Evolutionary conservation across 1,140 invertebrate species (phyloP).

Genomic region (Plodia interpunctella): DNA sequence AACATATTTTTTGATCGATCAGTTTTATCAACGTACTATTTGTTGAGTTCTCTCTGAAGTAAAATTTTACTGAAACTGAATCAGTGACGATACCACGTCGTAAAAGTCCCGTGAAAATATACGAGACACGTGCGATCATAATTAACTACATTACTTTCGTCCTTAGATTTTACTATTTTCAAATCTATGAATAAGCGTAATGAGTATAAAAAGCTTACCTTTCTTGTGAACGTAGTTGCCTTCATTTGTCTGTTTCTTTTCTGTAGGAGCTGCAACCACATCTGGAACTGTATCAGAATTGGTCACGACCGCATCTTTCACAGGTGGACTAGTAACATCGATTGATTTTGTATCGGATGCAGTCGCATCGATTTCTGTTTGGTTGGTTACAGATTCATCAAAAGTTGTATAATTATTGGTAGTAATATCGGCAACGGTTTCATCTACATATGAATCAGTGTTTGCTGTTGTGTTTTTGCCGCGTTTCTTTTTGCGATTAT

Average conservation of each 20-base stretch:
- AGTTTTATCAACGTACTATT: no score
- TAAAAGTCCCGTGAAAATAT: no score
- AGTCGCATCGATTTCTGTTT: conserved; percentile 8
- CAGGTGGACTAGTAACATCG: conserved; percentile 15
- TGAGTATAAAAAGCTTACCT: conserved; percentile 30
- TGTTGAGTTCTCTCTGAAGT: no score
- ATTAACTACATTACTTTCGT: no score
- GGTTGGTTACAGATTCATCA: background rate
- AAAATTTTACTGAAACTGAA: no score
- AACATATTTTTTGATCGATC: no score
- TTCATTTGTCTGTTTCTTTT: conserved; percentile 42
- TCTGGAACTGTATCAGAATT: conserved; percentile 27
- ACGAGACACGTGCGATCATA: no score
- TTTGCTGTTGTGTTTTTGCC: conserved; percentile 23
- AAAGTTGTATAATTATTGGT: conserved; percentile 15
- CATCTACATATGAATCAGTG: conserved; percentile 31
- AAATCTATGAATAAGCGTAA: no score
- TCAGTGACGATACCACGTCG: no score
- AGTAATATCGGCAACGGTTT: conserved; percentile 20
- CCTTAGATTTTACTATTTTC: no score
- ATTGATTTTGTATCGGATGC: background rate
- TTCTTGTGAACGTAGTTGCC: conserved; percentile 37
- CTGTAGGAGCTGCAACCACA: conserved; percentile 38
- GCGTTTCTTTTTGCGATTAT: conserved; percentile 33
- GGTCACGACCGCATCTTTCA: conserved; percentile 4